Base-by-base conservation (phyloP, 2,888 invertebrate genomes). In the Panorpa germanica region DNA sequence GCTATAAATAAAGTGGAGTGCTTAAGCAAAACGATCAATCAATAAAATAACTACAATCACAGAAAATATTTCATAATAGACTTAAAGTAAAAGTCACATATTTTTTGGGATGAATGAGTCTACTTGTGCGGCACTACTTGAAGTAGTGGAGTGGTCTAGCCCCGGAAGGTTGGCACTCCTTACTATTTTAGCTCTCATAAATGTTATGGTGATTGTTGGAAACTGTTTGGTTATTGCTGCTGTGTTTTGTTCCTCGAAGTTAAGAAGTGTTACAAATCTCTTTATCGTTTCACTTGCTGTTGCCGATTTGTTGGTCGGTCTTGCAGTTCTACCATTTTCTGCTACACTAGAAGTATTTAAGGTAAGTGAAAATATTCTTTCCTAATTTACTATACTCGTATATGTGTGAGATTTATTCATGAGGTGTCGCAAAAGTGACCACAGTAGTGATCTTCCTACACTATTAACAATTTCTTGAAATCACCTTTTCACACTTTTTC, bases 201-300 rank as follows among this genome's bases (percentile, higher is more conserved):
- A 85, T 55, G 70, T 88, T 29, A 69, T 86, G 51, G 88, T 91
- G 39, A 76, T 91, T 39, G 70, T 80, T 34, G 91, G 68, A 36
- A 93, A 93, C 62, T 76, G 82, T 49, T 66, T 93, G 40, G 91
- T 93, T 43, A 88, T 93, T 46, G 72, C 81, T 30, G 88, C 91
- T 33, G 91, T 93, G 34, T 77, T 82, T 50, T 78, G 82, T 53
- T 81, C 81, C 8, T 78, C 78, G 37, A 91, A 91, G 55, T 65
- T 96, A 40, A 70, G 93, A 40, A 88, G 86, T 40, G 91, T 93
- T 42, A 95, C 93, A 37, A 95, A 96, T 55, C 70, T 88, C 48
- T 91, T 96, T 63, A 93, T 96, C 50, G 88, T 93, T 37, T 93
- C 91, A 26, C 64, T 96, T 46, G 95, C 95, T 1, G 83, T 90